Conservation (phyloP, 2,888 invertebrate genomes). For the Hyalella azteca region DNA sequence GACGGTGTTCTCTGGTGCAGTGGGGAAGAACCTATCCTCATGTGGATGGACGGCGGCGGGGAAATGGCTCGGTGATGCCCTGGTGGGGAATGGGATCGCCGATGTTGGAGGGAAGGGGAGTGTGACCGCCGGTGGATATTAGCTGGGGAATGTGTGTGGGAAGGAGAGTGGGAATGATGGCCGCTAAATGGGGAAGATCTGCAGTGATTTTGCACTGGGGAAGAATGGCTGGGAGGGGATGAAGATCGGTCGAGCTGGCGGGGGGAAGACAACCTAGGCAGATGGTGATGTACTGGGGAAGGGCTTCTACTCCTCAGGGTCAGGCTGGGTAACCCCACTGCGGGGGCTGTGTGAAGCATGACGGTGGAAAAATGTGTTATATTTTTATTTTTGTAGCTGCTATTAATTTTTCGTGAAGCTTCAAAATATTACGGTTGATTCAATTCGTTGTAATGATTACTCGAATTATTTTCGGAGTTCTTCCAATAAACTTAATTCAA, state of each 20-base stretch:
- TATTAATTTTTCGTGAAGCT: no score
- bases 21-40: constrained; percentile 20
- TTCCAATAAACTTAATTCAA: no score
- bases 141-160: not conserved
- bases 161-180: not conserved
- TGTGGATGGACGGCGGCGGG: constrained; percentile 6
- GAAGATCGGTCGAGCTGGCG: constrained; percentile 29
- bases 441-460: no score
- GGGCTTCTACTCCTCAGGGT: constrained; percentile 12
- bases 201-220: constrained; percentile 25
- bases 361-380: no score
- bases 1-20: constrained; percentile 38
- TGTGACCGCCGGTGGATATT: not conserved
- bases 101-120: not conserved
- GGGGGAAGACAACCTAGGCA: constrained; percentile 1
- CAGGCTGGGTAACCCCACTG: not conserved
- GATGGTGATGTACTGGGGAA: not conserved
- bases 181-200: not conserved
- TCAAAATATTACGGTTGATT: no score
- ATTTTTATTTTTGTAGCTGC: no score
- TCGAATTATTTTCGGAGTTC: no score
- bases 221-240: constrained; percentile 46
- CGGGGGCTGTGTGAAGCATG: constrained; percentile 5
- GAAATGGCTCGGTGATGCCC: constrained; percentile 9
- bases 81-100: not conserved